phyloP scores from a whole-genome alignment of 2,888 invertebrate genomes.

The Drosophila niveifrons region DNA sequence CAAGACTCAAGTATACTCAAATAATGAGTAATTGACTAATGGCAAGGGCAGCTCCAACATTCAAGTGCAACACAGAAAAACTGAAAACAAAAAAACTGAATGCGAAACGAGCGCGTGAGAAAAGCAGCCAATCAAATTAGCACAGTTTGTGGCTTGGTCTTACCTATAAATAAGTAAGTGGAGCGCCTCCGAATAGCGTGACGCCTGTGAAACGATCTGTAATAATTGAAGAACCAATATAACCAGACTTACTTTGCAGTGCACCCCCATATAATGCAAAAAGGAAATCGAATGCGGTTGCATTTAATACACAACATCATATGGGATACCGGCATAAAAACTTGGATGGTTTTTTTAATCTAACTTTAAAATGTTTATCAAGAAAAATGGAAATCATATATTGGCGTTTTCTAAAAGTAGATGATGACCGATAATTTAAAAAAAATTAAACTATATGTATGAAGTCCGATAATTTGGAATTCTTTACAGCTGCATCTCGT shows the following conservation, averaged over 20 bases:
- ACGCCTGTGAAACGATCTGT: constrained; percentile 39
- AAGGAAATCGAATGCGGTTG: background rate
- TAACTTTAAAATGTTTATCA: no score
- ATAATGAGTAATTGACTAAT: constrained; percentile 68
- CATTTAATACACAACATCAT: background rate
- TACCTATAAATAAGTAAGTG: constrained; percentile 58
- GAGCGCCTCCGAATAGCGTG: constrained; percentile 47
- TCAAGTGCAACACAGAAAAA: constrained; percentile 58
- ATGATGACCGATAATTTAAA: background rate
- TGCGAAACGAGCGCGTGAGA: constrained; percentile 76
- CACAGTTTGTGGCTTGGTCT: constrained; percentile 33
- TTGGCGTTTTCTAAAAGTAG: background rate
- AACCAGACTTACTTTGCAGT: background rate
- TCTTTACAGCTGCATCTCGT: constrained; percentile 11
- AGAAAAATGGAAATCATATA: background rate
- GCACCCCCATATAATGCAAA: constrained; percentile 1
- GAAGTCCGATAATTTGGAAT: background rate
- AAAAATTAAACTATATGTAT: background rate
- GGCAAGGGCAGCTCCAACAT: constrained; percentile 65
- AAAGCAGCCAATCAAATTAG: constrained; percentile 62
- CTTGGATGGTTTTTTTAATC: background rate
- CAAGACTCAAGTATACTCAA: constrained; percentile 12
- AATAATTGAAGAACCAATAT: constrained; percentile 28
- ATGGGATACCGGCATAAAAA: background rate
- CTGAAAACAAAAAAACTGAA: constrained; percentile 34